phyloP scores from a whole-genome alignment of 2,888 invertebrate species.

The Serrognathus titanus region DNA sequence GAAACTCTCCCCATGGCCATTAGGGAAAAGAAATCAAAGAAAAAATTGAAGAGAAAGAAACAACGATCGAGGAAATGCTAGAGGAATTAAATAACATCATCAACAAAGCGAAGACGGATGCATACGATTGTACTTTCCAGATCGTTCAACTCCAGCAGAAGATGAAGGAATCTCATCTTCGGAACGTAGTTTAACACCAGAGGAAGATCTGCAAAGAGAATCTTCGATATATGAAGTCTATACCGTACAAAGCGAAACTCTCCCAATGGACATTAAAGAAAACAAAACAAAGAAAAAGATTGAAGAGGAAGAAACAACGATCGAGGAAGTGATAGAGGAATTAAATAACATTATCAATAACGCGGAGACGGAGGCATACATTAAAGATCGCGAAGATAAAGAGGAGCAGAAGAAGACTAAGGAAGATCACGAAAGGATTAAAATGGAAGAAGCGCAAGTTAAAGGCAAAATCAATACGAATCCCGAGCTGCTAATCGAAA shows the following conservation, averaged over 20 bases:
- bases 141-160: constrained; percentile 73
- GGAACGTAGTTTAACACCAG: constrained; percentile 73
- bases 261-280: constrained; percentile 41
- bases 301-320: constrained; percentile 71
- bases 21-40: constrained; percentile 26
- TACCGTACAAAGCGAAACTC: constrained; percentile 58
- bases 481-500: constrained; percentile 27
- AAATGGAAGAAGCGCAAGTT: constrained; percentile 38
- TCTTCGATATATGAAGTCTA: constrained; percentile 61
- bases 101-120: constrained; percentile 76
- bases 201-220: constrained; percentile 60
- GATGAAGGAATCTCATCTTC: constrained; percentile 88
- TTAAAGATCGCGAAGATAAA: constrained; percentile 44
- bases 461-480: constrained; percentile 39
- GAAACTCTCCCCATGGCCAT: constrained; percentile 53
- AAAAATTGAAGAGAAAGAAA: constrained; percentile 59
- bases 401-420: constrained; percentile 21
- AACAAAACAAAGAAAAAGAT: constrained; percentile 27
- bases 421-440: constrained; percentile 31
- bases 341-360: constrained; percentile 80
- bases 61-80: constrained; percentile 84
- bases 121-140: constrained; percentile 49
- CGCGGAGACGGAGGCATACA: constrained; percentile 68
- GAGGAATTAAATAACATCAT: constrained; percentile 82
- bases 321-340: constrained; percentile 85